Evolutionary conservation across 2,888 invertebrate species (phyloP), one percentile per base, ranked within the genome.

Genomic region (Sthenelais limicola): DNA sequence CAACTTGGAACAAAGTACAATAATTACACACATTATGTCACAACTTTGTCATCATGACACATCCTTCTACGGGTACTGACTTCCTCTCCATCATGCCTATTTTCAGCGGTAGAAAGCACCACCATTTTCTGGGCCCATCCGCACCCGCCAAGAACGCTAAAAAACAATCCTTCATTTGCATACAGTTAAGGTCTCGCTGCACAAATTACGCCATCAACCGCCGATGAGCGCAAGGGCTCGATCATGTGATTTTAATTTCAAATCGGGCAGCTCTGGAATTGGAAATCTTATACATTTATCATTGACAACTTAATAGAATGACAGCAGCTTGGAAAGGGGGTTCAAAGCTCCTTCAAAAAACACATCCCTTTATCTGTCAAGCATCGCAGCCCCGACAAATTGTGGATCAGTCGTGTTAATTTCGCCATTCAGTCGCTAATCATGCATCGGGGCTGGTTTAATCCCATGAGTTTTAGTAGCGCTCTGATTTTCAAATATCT

Each of bases 181-280:
- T 38, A 62, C 62, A 62, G 38, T 62, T 62, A 62, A 62, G 38
- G 35, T 35, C 38, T 24, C 38, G 62, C 35, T 21, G 26, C 12
- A 43, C 38, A 24, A 35, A 62, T 62, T 62, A 62, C 62, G 62
- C 38, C 62, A 62, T 62, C 62, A 62, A 43, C 3, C 18, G 21
- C 9, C 38, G 38, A 7, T 9, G 21, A 24, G 21, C 24, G 7
- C 51, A 38, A 15, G 38, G 9, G 38, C 62, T 62, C 38, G 38
- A 38, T 62, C 43, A 62, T 62, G 62, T 7, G 38, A 21, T 62
- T 62, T 56, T 62, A 62, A 62, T 62, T 62, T 38, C 35, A 35
- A 62, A 62, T 62, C 62, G 62, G n/a, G n/a, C n/a, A n/a, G n/a
- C n/a, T n/a, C n/a, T n/a, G n/a, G 62, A 62, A 62, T 62, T 35